Base-by-base conservation (phyloP, 2,888 invertebrate genomes). In the Agelastica alni region DNA sequence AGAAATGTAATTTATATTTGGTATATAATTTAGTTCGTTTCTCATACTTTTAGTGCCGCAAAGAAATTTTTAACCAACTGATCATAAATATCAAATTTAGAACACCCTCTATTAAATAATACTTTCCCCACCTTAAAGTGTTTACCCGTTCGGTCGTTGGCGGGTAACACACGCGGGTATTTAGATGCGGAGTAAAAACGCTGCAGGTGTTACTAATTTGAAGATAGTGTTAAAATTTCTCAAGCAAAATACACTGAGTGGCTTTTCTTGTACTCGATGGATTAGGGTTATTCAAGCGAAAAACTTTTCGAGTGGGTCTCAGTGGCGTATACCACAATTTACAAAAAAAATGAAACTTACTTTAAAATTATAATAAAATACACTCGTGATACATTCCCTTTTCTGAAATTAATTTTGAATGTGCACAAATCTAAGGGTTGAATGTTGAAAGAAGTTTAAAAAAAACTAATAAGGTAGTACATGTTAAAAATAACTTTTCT, bases 181-280 rank as follows among this genome's bases (percentile, higher is more conserved):
- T 34, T 20, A 31, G 7, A 34, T 30, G 14, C 26, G 20, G 10
- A 37, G 39, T 30, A 39, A 48, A 41, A 31, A 39, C 39, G 13
- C 20, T 48, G 48, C 48, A 48, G 48, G 48, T 48, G 48, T 48
- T 48, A 48, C 48, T 48, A 48, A 48, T 48, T 48, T 48, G 48
- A 48, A 48, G 48, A 48, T 48, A 48, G 48, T 48, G 48, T 48
- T 48, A 48, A 48, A 48, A 48, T 48, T 48, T 48, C 48, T 48
- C 48, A 48, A 48, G 39, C 48, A 48, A 48, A 48, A 48, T 48
- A 48, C 39, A 48, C 36, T 41, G 41, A 55, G 55, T 46, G 51
- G 36, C 34, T 51, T 55, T 55, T 46, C 51, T 46, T 51, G 55
- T 46, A 17, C 51, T 12, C 39, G 42, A 46, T 34, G 42, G 41